These are phyloP conservation scores for Parnassius orleans DNA, from an alignment of 2,888 invertebrate species.

Conservation along the genomic window DNA sequence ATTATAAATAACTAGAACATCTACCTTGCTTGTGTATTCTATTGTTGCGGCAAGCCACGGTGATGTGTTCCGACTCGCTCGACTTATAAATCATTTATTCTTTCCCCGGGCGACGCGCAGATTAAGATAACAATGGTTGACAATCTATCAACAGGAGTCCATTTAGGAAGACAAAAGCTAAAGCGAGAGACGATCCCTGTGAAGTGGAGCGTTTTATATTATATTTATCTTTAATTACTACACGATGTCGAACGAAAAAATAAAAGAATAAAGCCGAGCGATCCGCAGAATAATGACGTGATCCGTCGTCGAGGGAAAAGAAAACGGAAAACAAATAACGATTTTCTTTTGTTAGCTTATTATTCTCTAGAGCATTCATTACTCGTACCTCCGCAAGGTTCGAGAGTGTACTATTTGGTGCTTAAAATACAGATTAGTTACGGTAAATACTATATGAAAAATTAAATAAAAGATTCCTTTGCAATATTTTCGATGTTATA, in stretches of 20 bases:
- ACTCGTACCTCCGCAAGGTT: constrained; percentile 53
- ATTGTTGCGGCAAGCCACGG: constrained; percentile 23
- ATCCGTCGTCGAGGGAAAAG: constrained; percentile 62
- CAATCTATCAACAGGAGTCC: constrained; percentile 71
- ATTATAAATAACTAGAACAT: neutral
- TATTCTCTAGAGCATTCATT: constrained; percentile 74
- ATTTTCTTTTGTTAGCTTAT: constrained; percentile 79
- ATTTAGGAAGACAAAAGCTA: constrained; percentile 70
- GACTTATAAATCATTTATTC: constrained; percentile 75
- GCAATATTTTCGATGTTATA: neutral
- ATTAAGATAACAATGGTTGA: constrained; percentile 76
- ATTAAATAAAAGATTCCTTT: constrained; percentile 30
- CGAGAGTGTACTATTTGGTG: constrained; percentile 35
- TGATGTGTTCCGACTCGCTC: constrained; percentile 30
- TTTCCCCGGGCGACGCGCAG: constrained; percentile 55
- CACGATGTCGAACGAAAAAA: constrained; percentile 53
- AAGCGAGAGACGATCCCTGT: constrained; percentile 53
- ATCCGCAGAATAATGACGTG: constrained; percentile 69
- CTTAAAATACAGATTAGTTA: constrained; percentile 34
- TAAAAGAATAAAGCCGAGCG: constrained; percentile 47
- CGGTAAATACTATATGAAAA: constrained; percentile 28
- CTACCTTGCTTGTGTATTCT: constrained; percentile 18
- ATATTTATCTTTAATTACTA: constrained; percentile 80
- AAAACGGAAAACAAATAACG: constrained; percentile 73
- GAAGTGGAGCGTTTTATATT: constrained; percentile 76